Evolutionary conservation across 2,113 vertebrate species (phyloP), one percentile per base, ranked within the genome.

Genomic region (Talpa occidentalis): DNA sequence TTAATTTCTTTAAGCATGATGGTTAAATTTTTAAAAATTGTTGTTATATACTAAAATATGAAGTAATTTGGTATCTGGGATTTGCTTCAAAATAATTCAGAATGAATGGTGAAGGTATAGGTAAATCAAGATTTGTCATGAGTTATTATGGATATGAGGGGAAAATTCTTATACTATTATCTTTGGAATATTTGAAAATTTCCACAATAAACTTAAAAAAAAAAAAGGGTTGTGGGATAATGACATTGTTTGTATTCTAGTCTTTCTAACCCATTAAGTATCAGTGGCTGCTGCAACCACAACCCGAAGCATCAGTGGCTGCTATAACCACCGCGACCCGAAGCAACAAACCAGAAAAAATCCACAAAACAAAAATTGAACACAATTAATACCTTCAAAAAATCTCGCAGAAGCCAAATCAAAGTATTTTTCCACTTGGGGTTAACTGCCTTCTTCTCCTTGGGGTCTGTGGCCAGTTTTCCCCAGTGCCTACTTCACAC

Each of bases 71-170:
- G 47, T 82, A 4, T 49, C 79, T 86, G 32, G 8, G 22, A 78
- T 72, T 82, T 87, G 37, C 47, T 87, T 94, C 69, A 93, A 94
- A 94, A 87, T 88, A 49, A 49, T 49, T 49, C 47, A 49, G 35
- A 28, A 28, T 81, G 62, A 77, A 2, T 47, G 35, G 70, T 49
- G 16, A 28, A 28, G 52, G 37, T 60, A 47, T 4, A 79, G 56
- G 72, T 66, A 47, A 91, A 91, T 77, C 16, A 80, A 56, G 44
- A 80, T 1, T 64, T 52, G 44, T 40, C 54, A 37, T 14, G 44
- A 94, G 21, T 7, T 79, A 83, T 85, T 78, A 70, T 66, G 22
- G 32, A n/a, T 78, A 40, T 52, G 14, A 72, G n/a, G 28, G 30
- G 26, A 82, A 69, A 69, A 87, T 21, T 7, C 24, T 72, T 76